Base-by-base conservation (phyloP, 2,797 vertebrate species). In the Diplodus sargus region DNA sequence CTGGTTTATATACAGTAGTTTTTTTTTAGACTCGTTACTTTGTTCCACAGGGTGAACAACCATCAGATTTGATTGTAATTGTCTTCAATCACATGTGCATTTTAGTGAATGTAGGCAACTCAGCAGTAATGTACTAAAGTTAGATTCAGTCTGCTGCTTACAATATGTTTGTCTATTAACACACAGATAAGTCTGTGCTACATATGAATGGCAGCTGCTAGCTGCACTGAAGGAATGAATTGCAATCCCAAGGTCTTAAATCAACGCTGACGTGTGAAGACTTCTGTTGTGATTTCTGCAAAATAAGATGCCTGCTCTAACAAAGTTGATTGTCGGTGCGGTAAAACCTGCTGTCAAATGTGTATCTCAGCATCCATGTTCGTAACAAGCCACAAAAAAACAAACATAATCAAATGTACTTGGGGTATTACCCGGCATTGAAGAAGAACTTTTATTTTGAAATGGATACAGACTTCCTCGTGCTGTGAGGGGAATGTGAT, bases 51-150 rank as follows among this genome's bases (percentile, higher is more conserved):
- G 61, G 63, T 59, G 64, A 86, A 72, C 75, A 49, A 82, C 59
- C 28, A 77, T 81, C 66, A n/a, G 70, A 90, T 87, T 81, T 87
- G 89, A 92, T 88, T 90, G 90, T 91, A 87, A 81, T 77, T 23
- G 64, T 58, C 59, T 57, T 77, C 59, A 66, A 48, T 79, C 81
- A 70, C 71, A 60, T 82, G 77, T 78, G 22, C 79, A 42, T 85
- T 78, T 57, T 77, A 67, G 67, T 87, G 89, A 93, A 90, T 91
- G 92, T 92, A 78, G 85, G 71, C 54, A 65, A 85, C 74, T 62
- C 70, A 30, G 78, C 78, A 65, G 89, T 56, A 48, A 84, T 80
- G 75, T 75, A 54, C 65, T 71, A 53, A 1, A 71, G 70, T 69
- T 57, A 59, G 47, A 67, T 62, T 66, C 79, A 13, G 62, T 65